Evolutionary conservation across 2,797 vertebrate species (phyloP).

Genomic region (Falco naumanni): DNA sequence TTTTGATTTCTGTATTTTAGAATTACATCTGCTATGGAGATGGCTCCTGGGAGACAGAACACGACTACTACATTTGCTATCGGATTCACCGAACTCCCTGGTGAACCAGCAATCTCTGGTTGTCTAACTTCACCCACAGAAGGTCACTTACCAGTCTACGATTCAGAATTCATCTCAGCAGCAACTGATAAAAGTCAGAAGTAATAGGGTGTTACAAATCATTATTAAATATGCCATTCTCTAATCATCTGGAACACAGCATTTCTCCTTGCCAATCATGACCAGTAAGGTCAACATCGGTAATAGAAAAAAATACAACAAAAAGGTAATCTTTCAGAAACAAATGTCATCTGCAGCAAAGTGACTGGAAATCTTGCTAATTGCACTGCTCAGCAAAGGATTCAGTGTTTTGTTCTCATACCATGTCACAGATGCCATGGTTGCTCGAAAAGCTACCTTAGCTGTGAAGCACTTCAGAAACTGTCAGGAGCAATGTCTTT

Average conservation of each 20-base stretch:
- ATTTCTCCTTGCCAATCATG: background rate
- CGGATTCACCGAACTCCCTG: background rate
- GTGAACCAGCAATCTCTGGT: background rate
- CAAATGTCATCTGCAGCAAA: background rate
- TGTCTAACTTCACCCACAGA: background rate
- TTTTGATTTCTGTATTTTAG: background rate
- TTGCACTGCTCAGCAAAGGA: background rate
- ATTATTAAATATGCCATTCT: background rate
- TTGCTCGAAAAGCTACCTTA: background rate
- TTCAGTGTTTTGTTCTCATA: background rate
- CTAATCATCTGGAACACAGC: background rate
- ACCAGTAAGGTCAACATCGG: background rate
- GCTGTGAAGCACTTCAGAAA: background rate
- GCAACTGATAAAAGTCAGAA: background rate
- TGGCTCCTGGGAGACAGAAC: background rate
- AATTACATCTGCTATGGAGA: background rate
- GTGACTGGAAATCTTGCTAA: background rate
- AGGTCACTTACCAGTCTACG: background rate
- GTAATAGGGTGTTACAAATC: background rate
- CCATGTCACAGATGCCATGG: background rate
- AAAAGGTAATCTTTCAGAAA: background rate
- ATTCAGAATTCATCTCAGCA: background rate
- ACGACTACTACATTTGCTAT: background rate
- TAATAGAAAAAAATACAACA: background rate
- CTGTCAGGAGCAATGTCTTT: background rate